Base-by-base conservation (phyloP, 37 sponge, comb jelly and placozoan species). In the Trichoplax adhaerens region DNA sequence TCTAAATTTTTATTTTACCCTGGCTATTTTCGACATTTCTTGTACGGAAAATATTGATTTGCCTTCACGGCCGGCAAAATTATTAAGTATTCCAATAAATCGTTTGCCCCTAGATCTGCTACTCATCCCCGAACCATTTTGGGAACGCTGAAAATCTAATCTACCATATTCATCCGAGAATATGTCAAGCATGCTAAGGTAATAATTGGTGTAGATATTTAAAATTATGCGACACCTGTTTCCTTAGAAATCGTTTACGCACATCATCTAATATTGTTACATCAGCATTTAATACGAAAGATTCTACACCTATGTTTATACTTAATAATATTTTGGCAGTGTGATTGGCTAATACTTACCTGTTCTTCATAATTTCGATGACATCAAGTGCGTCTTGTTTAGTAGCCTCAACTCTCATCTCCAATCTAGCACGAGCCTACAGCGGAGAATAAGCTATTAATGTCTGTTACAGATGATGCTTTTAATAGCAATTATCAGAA, bases 341-440 rank as follows among this genome's bases (percentile, higher is more conserved):
- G 50, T 50, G 0, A 29, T 29, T 29, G 29, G 29, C 29, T 29
- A 29, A 29, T 29, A 29, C 29, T 29, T 47, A 79, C 84, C 84
- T 86, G 73, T 74, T 83, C 57, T 93, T 93, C 84, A 93, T 80
- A 50, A 96, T 82, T 75, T 91, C 89, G 53, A 96, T 82, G 12
- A 96, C 89, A 64, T 96, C 89, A 46, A 72, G 69, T 48, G 99
- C 99, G 77, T 96, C 93, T 10, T 81, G 77, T 4, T 68, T 82
- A 10, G 81, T 82, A 50, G 89, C 99, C 50, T 68, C 74, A 52
- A 85, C 88, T 58, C 89, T 77, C 58, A 93, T 75, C 29, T 88
- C 89, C 29, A 86, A 49, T 47, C 94, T 69, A 0, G 94, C 94
- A 61, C 94, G 54, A 51, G 94, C 94, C 85, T 83, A 64, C 1